Evolutionary conservation across 2,888 invertebrate species (phyloP), one percentile per base, ranked within the genome.

Genomic region (Drosophila maculinotata): DNA sequence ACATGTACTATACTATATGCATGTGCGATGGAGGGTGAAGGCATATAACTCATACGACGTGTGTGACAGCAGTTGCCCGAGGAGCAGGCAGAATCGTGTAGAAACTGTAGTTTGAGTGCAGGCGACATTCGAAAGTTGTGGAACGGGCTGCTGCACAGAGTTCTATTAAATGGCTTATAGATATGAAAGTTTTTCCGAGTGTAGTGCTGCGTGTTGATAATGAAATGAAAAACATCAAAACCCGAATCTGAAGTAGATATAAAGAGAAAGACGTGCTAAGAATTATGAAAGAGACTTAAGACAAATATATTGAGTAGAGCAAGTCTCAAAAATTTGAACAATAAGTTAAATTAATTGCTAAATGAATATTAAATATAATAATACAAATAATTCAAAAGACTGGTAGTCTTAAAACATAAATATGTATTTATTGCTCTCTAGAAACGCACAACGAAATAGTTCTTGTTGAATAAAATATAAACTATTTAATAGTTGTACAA

Each of bases 31-130:
- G 53, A 53, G 57, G 67, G 66, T 66, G 23, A 49, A 39, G 52
- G 67, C 65, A 68, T 53, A 79, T 79, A 80, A 80, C 77, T 77
- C 77, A 78, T 80, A 57, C 77, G 73, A 73, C 77, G 64, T 64
- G 73, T 77, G 73, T 77, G 77, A 77, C 77, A 80, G 77, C 76
- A 33, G 36, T 38, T 62, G 62, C 76, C 53, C 38, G 49, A 59
- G 52, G 59, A 58, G 63, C 36, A 52, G 38, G 41, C 49, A 12
- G 12, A 17, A 44, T 15, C 45, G 51, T 49, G 15, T 47, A n/a
- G 25, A 25, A 42, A 10, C 14, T 14, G 31, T 3, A 38, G 48
- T 9, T 26, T 38, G 26, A 45, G 31, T 8, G 28, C 49, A 36
- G 33, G 53, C 54, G 59, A 58, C 57, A 75, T 44, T 64, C 41